Base-by-base conservation (phyloP, 2,888 invertebrate species). In the Tridacna crocea region DNA sequence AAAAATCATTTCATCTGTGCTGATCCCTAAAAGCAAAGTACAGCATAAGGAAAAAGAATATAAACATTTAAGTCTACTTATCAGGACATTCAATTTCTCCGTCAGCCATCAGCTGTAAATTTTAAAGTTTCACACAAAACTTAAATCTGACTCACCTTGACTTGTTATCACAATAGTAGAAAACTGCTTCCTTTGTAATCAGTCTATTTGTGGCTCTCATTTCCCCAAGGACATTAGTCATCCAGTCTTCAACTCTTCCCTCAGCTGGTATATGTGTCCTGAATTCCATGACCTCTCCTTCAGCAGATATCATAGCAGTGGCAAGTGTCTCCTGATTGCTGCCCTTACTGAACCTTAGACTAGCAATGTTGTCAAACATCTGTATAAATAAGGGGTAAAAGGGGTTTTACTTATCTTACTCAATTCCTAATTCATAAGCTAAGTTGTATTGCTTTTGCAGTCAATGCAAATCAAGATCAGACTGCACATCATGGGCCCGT, bases 331-430 rank as follows among this genome's bases (percentile, higher is more conserved):
- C 95, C 74, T 96, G 96, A 19, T 96, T 95, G 81, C 95, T 95
- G 90, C 97, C 97, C 63, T 96, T 95, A 36, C 95, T 95, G 88
- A 98, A 95, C 48, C 96, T 95, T 83, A 98, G 95, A 24, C 96
- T 96, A 88, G 97, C 96, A 48, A 98, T 96, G 92, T 98, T 98
- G 94, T 98, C 98, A 94, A 97, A 98, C 98, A 98, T 98, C 96
- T 97, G 94, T 22, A 17, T 36, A 46, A 6, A 26, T 60, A 60
- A 60, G n/a, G 12, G 51, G 51, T 13, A 17, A 12, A 51, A 51
- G 51, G 12, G 12, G 17, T 51, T 13, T 17, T 13, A 51, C 13
- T 51, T 51, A 17, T 17, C 51, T 51, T 51, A 51, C 51, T 51
- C 17, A 51, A 17, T 12, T n/a, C n/a, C n/a, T n/a, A n/a, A n/a